Percentiles rank a stretch among this genome's conserved stretches.
Conservation (phyloP, 2,888 invertebrate species). For the Hypomecis punctinalis region DNA sequence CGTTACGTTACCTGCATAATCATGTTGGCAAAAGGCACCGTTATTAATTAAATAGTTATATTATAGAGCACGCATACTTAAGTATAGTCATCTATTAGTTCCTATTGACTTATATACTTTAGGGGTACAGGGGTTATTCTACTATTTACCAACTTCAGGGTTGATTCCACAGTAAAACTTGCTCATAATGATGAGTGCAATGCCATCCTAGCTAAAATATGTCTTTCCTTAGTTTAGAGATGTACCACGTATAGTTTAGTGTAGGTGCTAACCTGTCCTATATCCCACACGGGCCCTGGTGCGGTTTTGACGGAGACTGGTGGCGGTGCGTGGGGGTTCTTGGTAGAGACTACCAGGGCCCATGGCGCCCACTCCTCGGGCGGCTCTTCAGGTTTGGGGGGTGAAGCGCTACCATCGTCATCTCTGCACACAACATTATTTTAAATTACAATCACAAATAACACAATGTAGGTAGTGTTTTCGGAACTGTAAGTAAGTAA, state of each 20-base stretch:
- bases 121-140: too few relatives aligned
- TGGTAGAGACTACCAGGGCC: constrained; percentile 65
- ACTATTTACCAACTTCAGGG: too few relatives aligned
- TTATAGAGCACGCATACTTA: too few relatives aligned
- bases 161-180: too few relatives aligned
- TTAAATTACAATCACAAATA: background rate
- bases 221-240: background rate
- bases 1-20: too few relatives aligned
- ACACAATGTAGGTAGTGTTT: background rate
- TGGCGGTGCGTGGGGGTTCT: constrained; percentile 73
- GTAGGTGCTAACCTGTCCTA: constrained; percentile 61
- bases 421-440: constrained; percentile 49
- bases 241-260: background rate
- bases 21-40: too few relatives aligned
- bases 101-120: too few relatives aligned
- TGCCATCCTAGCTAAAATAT: too few relatives aligned
- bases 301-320: constrained; percentile 68
- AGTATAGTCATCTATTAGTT: too few relatives aligned
- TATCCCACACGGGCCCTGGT: constrained; percentile 77
- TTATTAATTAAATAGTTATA: too few relatives aligned
- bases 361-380: constrained; percentile 78
- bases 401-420: constrained; percentile 52
- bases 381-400: constrained; percentile 53
- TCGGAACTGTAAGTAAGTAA: background rate
- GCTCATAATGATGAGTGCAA: too few relatives aligned